Evolutionary conservation across 2,113 vertebrate genomes (phyloP), one percentile per base, ranked within the genome.

Genomic region (Antechinus stuartii): DNA sequence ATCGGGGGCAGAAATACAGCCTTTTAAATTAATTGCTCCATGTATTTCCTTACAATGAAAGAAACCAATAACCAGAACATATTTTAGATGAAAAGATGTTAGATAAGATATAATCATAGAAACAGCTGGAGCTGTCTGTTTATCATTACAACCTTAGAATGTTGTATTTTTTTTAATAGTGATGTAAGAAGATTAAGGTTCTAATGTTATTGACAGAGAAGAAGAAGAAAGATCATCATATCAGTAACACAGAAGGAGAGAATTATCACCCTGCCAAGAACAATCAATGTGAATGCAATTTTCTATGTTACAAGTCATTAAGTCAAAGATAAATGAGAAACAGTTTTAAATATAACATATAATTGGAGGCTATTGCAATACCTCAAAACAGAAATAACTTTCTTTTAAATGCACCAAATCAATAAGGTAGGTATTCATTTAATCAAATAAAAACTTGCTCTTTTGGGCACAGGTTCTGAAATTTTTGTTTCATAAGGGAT

Each of bases 251-350:
- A 96, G 57, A 97, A 55, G 95, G 92, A 94, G 92, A 94, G 89
- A 97, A 95, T 93, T 93, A 97, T 55, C 92, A 54, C 14, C 76
- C 55, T 54, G 90, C 84, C 90, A 95, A 96, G 42, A 95, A 55
- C 56, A 95, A 97, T 98, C 97, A 96, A 97, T 97, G 93, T 3
- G 68, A 97, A 93, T 95, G 96, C 55, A 97, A 94, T 97, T 97
- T 98, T 92, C 96, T 96, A 27, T 84, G 91, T 95, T 96, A 95
- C 61, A 96, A 97, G 89, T 97, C 92, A 97, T 93, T 95, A 96
- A 96, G 68, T 95, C 94, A 95, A 97, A 96, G 95, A 96, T 89
- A 84, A 56, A 97, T 95, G 93, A 97, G 93, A 97, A 96, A 95
- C 56, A 89, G 47, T 94, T 97, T 95, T 94, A 97, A 97, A 97